Evolutionary conservation across 2,888 invertebrate species (phyloP).

Genomic region (Drosophila longiperda): DNA sequence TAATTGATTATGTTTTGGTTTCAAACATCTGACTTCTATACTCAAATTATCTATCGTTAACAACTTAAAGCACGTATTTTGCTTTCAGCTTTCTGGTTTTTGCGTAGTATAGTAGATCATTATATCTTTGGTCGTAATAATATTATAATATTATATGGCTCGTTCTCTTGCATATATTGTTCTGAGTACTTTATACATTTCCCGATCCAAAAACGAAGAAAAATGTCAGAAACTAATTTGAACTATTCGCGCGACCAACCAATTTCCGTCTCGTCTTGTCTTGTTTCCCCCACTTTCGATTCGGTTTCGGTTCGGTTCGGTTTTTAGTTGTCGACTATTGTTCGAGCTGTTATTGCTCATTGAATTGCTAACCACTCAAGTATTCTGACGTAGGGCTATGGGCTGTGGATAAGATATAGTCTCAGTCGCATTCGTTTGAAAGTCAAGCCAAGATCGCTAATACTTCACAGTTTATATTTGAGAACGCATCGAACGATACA

Average conservation of each 20-base stretch:
- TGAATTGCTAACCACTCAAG: conserved; percentile 7
- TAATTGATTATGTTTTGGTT: background rate
- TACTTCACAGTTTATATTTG: conserved; percentile 52
- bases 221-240: background rate
- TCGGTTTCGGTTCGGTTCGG: conserved; percentile 6
- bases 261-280: conserved; percentile 18
- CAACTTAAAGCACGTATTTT: conserved; percentile 8
- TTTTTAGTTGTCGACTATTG: conserved; percentile 16
- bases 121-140: conserved; percentile 3
- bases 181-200: conserved; percentile 11
- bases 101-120: background rate
- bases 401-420: conserved; percentile 41
- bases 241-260: conserved; percentile 12
- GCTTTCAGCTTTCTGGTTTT: background rate
- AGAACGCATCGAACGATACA: conserved; percentile 57
- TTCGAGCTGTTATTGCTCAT: conserved; percentile 2
- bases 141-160: background rate
- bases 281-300: background rate
- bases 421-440: conserved; percentile 56
- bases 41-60: background rate
- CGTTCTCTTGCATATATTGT: background rate
- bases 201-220: conserved; percentile 2
- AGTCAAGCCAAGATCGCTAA: conserved; percentile 59
- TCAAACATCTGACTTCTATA: background rate
- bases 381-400: conserved; percentile 35